A percentile compares a stretch with the other conserved stretches of the same genome.
Evolutionary conservation across 2,113 vertebrate species (phyloP).

Genomic region (Crotalus horridus): DNA sequence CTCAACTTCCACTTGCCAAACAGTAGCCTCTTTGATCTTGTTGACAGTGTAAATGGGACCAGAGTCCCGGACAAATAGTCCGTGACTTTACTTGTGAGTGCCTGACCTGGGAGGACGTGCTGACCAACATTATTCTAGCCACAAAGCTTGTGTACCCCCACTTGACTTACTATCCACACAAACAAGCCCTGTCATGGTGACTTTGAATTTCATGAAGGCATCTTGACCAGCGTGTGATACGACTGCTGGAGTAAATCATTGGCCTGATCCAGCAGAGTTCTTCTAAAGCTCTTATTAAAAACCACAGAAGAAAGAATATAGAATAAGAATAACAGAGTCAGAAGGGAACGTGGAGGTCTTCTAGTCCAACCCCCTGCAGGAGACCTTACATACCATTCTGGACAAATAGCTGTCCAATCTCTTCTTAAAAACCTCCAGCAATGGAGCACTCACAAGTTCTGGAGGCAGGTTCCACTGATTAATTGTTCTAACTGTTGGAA

Average conservation of each 20-base stretch:
- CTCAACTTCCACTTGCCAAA: slow-evolving; percentile 18
- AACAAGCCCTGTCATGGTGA: neutral
- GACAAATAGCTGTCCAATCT: too few species aligned
- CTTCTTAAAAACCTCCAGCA: too few species aligned
- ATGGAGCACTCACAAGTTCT: neutral
- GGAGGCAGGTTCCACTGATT: neutral
- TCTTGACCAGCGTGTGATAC: neutral
- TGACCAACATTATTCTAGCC: neutral
- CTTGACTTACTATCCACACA: neutral
- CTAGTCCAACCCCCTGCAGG: too few species aligned
- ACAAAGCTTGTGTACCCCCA: neutral
- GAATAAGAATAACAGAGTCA: neutral
- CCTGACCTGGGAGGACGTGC: neutral
- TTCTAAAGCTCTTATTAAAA: neutral
- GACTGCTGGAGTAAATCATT: neutral
- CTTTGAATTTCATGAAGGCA: neutral
- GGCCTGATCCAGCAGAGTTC: neutral
- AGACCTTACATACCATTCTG: too few species aligned
- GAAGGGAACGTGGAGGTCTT: neutral
- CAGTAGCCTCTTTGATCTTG: slow-evolving; percentile 24
- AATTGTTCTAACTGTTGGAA: neutral
- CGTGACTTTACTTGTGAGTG: neutral
- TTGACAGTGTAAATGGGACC: slow-evolving; percentile 25
- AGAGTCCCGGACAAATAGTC: slow-evolving; percentile 10
- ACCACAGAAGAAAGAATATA: neutral